Evolutionary conservation across 2,797 vertebrate genomes (phyloP).

Genomic region (Macropodus opercularis): DNA sequence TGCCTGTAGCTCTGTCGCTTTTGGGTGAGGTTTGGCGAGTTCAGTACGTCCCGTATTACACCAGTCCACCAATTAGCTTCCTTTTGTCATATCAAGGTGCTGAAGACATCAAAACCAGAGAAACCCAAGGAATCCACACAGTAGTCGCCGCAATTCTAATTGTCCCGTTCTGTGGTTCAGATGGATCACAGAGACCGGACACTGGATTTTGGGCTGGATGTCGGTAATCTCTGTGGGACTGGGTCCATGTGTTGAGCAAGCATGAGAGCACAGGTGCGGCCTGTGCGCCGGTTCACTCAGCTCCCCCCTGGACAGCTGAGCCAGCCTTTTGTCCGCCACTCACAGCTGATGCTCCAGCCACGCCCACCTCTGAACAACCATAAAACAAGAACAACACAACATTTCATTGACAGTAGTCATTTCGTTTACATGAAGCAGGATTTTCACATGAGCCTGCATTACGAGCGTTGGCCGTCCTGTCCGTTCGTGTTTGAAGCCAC

Average conservation of each 20-base stretch:
- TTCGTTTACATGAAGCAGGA: too few species aligned
- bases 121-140: too few species aligned
- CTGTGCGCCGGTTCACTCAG: slow-evolving; percentile 39
- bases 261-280: slow-evolving; percentile 47
- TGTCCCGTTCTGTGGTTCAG: slow-evolving; percentile 21
- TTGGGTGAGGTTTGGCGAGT: too few species aligned
- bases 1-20: too few species aligned
- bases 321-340: slow-evolving; percentile 17
- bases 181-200: slow-evolving; percentile 24
- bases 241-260: slow-evolving; percentile 7
- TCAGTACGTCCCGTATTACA: too few species aligned
- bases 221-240: slow-evolving; percentile 25
- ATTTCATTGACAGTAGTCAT: too few species aligned
- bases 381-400: too few species aligned
- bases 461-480: slow-evolving; percentile 1
- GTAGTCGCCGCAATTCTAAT: too few species aligned
- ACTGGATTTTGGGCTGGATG: slow-evolving; percentile 22
- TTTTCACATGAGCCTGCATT: background rate
- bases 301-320: slow-evolving; percentile 61
- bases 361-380: slow-evolving; percentile 16
- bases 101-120: too few species aligned
- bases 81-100: too few species aligned
- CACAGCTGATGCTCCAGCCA: slow-evolving; percentile 58
- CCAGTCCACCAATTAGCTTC: too few species aligned
- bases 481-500: background rate